Evolutionary conservation across 2,113 vertebrate species (phyloP).

Genomic region (Rhizomys pruinosus): DNA sequence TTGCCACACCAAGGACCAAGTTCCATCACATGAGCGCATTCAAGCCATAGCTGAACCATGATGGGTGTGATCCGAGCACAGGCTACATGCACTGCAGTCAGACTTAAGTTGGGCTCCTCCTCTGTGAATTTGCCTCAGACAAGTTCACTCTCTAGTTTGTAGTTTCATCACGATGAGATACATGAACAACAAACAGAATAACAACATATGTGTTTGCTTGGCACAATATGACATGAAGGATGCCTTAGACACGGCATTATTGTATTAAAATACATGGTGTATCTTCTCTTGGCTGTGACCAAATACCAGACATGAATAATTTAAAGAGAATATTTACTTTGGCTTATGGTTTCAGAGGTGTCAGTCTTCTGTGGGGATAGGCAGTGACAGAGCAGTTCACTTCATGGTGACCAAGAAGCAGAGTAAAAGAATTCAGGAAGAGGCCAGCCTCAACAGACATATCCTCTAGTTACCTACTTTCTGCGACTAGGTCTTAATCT

Average conservation of each 20-base stretch:
- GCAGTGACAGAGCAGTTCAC: neutral
- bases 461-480: neutral
- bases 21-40: neutral
- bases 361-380: neutral
- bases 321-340: neutral
- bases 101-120: neutral
- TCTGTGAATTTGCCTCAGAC: neutral
- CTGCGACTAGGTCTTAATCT: neutral
- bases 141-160: neutral
- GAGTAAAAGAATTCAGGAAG: neutral
- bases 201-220: neutral
- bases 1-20: neutral
- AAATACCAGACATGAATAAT: neutral
- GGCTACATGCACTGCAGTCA: neutral
- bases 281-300: neutral
- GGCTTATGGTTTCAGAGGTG: neutral
- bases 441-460: neutral
- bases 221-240: neutral
- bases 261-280: too few species aligned
- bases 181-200: neutral
- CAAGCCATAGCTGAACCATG: neutral
- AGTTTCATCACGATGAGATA: neutral
- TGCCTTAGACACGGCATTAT: neutral
- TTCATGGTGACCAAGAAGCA: neutral
- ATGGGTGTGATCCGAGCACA: accelerated